phyloP scores from a whole-genome alignment of 2,888 invertebrate species.

The Aricia artaxerxes region DNA sequence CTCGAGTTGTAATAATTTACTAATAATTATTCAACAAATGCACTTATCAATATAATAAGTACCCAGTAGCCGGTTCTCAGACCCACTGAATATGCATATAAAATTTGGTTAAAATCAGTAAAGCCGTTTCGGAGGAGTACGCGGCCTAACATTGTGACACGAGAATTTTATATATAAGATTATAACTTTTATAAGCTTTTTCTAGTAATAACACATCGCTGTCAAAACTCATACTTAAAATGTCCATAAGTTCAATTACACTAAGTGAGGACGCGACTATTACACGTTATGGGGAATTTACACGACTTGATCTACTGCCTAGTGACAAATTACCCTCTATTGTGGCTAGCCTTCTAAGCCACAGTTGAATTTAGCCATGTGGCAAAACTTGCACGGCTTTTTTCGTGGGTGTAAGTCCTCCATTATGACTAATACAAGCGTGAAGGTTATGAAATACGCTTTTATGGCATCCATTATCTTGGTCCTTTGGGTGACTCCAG shows the following conservation, averaged over 20 bases:
- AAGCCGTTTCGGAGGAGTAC: no score
- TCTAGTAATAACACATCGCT: constrained; percentile 16
- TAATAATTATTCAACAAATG: no score
- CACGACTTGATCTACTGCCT: not conserved
- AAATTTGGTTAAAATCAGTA: no score
- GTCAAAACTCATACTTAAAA: constrained; percentile 23
- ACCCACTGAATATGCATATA: no score
- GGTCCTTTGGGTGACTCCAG: constrained; percentile 7
- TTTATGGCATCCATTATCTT: constrained; percentile 19
- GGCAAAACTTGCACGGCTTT: not conserved
- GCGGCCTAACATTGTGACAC: no score
- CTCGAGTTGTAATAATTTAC: no score
- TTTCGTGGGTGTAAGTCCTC: not conserved
- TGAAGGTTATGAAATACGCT: constrained; percentile 21
- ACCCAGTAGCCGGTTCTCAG: no score
- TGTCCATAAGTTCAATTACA: constrained; percentile 26
- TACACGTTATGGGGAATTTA: not conserved
- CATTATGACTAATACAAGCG: constrained; percentile 22
- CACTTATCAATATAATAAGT: no score
- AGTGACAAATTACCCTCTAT: not conserved
- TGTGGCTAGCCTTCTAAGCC: not conserved
- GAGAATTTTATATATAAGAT: not conserved
- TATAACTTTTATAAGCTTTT: not conserved
- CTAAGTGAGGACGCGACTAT: constrained; percentile 22
- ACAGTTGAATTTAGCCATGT: not conserved